Evolutionary conservation across 2,888 invertebrate species (phyloP), one percentile per base, ranked within the genome.

Genomic region (Tetrapedia diversipes): DNA sequence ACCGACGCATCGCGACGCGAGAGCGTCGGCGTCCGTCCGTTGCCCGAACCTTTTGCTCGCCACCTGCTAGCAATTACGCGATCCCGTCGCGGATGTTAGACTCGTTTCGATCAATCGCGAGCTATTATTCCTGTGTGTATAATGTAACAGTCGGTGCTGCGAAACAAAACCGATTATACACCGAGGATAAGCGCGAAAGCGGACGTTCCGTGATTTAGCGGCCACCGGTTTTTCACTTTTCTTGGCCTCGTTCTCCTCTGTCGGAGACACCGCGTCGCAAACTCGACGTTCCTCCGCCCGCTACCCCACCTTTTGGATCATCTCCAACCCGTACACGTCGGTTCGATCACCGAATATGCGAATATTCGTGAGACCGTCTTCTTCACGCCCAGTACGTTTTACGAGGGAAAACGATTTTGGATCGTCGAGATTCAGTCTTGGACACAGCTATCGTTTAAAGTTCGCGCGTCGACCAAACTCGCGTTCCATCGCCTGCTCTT

Each of bases 41-140:
- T 22, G 39, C 56, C 27, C 47, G 29, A 60, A 49, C 14, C 49
- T 37, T 54, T 39, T 27, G 47, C 65, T 77, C 80, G 70, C 75
- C 84, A 84, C 84, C 81, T 81, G 86, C 82, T 85, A 79, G 77
- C 74, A 73, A 76, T 79, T 78, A 79, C 79, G 69, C 72, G 75
- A 83, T 65, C n/a, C 27, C n/a, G n/a, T n/a, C 47, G n/a, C 34
- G 43, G 32, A 60, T 7, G 22, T 41, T 29, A 0, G 29, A n/a
- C 41, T 11, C 6, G 11, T 11, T 10, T 39, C 10, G 16, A 16
- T n/a, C n/a, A 41, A n/a, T n/a, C n/a, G n/a, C n/a, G n/a, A n/a
- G n/a, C n/a, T n/a, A n/a, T n/a, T n/a, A n/a, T n/a, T n/a, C n/a
- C n/a, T n/a, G n/a, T n/a, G n/a, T n/a, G n/a, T n/a, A n/a, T n/a